phyloP scores from a whole-genome alignment of 2,797 vertebrate species.

The Poecile montanus region DNA sequence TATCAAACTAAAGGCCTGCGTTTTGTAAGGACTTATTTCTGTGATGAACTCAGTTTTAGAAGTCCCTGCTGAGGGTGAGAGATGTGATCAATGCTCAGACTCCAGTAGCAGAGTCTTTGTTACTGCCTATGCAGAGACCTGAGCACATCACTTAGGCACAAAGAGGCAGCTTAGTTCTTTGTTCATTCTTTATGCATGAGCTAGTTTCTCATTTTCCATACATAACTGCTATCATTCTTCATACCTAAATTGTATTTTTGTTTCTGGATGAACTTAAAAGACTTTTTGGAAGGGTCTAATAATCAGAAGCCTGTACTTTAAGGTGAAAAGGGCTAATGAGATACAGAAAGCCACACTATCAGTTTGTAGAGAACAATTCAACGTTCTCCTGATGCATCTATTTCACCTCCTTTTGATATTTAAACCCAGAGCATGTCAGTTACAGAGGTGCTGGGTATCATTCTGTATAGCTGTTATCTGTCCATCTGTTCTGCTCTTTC shows the following conservation, averaged over 20 bases:
- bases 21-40: background rate
- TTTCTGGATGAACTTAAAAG: background rate
- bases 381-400: background rate
- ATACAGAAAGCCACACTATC: background rate
- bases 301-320: background rate
- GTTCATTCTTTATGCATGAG: background rate
- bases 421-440: background rate
- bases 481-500: background rate
- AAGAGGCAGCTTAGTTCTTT: background rate
- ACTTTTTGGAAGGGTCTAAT: background rate
- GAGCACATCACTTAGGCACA: background rate
- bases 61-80: background rate
- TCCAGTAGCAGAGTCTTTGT: background rate
- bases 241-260: background rate
- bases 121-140: background rate
- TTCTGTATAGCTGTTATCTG: background rate
- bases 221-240: background rate
- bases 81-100: background rate
- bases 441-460: background rate
- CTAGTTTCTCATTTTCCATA: background rate
- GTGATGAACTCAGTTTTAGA: background rate
- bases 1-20: background rate
- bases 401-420: constrained; percentile 2
- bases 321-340: background rate
- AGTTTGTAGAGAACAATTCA: background rate